phyloP scores from a whole-genome alignment of 2,888 invertebrate species.

The Eupithecia inturbata region DNA sequence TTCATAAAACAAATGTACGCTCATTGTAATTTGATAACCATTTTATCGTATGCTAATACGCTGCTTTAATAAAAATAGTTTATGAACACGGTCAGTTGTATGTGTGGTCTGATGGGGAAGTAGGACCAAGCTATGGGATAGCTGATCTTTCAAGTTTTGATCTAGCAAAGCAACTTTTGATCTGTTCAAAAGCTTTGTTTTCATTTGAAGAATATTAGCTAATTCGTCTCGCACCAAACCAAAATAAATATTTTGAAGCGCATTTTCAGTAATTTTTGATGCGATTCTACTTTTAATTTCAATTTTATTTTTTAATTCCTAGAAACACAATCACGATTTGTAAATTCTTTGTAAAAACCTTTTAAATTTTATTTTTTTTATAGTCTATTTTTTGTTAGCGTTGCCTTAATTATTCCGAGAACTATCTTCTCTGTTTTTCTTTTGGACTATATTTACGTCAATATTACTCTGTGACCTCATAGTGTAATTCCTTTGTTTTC shows the following conservation, averaged over 20 bases:
- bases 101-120: conserved; percentile 35
- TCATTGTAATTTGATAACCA: conserved; percentile 69
- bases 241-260: no score
- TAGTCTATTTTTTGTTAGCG: no score
- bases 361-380: no score
- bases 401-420: neutral
- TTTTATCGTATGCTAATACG: conserved; percentile 56
- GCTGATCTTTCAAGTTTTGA: neutral
- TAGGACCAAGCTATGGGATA: conserved; percentile 18
- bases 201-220: no score
- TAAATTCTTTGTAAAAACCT: no score
- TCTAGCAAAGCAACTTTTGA: neutral
- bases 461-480: conserved; percentile 36
- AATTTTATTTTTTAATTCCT: no score
- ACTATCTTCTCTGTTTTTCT: neutral
- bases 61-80: conserved; percentile 63
- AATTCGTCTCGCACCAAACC: no score
- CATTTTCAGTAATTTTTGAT: no score
- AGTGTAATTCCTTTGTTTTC: conserved; percentile 44
- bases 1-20: conserved; percentile 69
- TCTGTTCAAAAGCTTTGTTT: no score
- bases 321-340: no score
- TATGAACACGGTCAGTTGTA: conserved; percentile 50
- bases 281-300: no score
- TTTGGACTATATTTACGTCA: neutral